A percentile compares a stretch with the other conserved stretches of the same genome.
These are phyloP conservation scores for Naso thynnoides DNA, from an alignment of 2,797 vertebrate species.

Conservation along the genomic window DNA sequence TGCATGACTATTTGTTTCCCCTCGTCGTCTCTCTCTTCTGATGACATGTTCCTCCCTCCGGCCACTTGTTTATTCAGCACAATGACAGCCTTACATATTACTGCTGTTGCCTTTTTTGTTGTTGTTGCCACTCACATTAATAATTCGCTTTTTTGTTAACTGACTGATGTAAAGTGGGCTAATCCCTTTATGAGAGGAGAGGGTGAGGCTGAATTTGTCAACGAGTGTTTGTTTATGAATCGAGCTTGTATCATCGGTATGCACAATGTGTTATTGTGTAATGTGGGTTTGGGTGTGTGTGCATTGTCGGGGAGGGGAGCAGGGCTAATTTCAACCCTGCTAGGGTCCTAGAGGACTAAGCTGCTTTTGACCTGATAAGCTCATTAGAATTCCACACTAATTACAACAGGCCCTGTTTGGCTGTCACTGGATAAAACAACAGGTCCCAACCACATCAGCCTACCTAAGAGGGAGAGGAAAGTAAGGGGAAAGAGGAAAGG, in stretches of 20 bases:
- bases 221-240: conserved; percentile 80
- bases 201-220: conserved; percentile 74
- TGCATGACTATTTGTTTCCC: conserved; percentile 34
- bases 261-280: conserved; percentile 78
- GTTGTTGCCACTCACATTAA: conserved; percentile 72
- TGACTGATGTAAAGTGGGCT: conserved; percentile 78
- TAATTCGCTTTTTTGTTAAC: conserved; percentile 77
- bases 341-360: conserved; percentile 84
- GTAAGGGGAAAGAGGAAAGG: conserved; percentile 17
- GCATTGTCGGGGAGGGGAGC: conserved; percentile 62
- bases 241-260: conserved; percentile 77
- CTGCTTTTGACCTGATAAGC: conserved; percentile 89
- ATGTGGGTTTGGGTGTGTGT: conserved; percentile 57
- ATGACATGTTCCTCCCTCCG: conserved; percentile 42
- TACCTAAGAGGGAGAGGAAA: conserved; percentile 45
- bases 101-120: conserved; percentile 54
- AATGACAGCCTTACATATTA: conserved; percentile 64
- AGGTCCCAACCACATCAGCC: conserved; percentile 65
- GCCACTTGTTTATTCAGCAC: conserved; percentile 60
- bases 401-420: conserved; percentile 80
- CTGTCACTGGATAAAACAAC: conserved; percentile 79
- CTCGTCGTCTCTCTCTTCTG: conserved; percentile 26
- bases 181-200: conserved; percentile 77
- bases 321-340: conserved; percentile 82
- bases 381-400: conserved; percentile 88